Evolutionary conservation across 2,113 vertebrate species (phyloP).

Genomic region (Verasper variegatus): DNA sequence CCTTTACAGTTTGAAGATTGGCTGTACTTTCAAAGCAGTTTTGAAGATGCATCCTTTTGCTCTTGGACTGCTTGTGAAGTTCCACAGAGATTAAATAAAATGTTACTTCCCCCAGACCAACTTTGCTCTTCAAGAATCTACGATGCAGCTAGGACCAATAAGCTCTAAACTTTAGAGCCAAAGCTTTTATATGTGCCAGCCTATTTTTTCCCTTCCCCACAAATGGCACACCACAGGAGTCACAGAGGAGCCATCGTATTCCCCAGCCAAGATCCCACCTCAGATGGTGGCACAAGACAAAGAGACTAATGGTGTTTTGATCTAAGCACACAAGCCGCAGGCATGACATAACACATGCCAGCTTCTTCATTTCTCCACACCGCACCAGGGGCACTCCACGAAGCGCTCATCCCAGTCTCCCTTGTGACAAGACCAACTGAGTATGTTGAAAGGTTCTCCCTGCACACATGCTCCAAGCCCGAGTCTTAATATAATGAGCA

Average conservation of each 20-base stretch:
- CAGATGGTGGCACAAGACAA: constrained; percentile 74
- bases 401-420: constrained; percentile 58
- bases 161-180: constrained; percentile 43
- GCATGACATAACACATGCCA: constrained; percentile 77
- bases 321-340: constrained; percentile 75
- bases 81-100: constrained; percentile 6
- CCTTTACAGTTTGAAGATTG: background rate
- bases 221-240: constrained; percentile 59
- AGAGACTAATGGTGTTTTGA: constrained; percentile 80
- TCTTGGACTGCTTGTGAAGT: constrained; percentile 4
- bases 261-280: constrained; percentile 67
- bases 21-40: constrained; percentile 17
- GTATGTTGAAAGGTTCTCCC: constrained; percentile 53
- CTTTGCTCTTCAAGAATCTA: background rate
- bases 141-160: background rate
- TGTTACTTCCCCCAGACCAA: background rate
- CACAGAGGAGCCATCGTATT: constrained; percentile 61
- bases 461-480: constrained; percentile 21
- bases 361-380: constrained; percentile 72
- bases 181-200: constrained; percentile 35
- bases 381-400: constrained; percentile 62
- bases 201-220: constrained; percentile 24
- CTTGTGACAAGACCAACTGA: constrained; percentile 59
- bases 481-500: constrained; percentile 7
- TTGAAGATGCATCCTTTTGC: background rate